phyloP scores from a whole-genome alignment of 1,140 invertebrate genomes.

The Macrobrachium nipponense region DNA sequence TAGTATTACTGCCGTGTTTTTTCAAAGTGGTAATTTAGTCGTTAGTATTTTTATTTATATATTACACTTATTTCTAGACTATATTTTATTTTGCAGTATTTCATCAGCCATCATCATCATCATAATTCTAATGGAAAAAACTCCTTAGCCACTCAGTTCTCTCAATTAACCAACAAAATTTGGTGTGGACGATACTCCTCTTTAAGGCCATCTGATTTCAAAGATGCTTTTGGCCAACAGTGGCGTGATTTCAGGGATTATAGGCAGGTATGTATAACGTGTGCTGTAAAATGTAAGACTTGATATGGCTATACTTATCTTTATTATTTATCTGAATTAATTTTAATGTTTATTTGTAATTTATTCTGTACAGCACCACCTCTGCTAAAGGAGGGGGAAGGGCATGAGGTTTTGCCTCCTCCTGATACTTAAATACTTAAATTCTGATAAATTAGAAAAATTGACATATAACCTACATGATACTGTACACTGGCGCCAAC shows the following conservation, averaged over 20 bases:
- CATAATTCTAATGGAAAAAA: constrained; percentile 51
- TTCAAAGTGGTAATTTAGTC: background rate
- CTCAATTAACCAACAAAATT: constrained; percentile 74
- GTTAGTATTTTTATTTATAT: background rate
- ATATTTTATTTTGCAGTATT: constrained; percentile 51
- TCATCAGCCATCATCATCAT: constrained; percentile 60
- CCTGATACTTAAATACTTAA: too few relatives aligned
- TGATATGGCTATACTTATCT: background rate
- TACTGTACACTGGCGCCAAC: too few relatives aligned
- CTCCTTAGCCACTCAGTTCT: constrained; percentile 68
- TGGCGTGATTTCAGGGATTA: constrained; percentile 76
- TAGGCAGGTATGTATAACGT: constrained; percentile 52
- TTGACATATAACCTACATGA: too few relatives aligned
- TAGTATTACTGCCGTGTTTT: background rate
- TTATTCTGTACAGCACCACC: too few relatives aligned
- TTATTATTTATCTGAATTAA: background rate
- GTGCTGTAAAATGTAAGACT: background rate
- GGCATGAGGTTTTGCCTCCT: too few relatives aligned
- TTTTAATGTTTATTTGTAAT: background rate
- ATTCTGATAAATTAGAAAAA: too few relatives aligned
- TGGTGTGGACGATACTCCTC: constrained; percentile 76
- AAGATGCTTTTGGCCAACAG: constrained; percentile 74
- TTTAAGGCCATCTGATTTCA: constrained; percentile 75
- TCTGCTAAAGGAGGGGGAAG: too few relatives aligned
- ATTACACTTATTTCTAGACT: background rate